These are phyloP conservation scores for Hyla sarda DNA, from an alignment of 2,113 vertebrate genomes.

Conservation along the genomic window DNA sequence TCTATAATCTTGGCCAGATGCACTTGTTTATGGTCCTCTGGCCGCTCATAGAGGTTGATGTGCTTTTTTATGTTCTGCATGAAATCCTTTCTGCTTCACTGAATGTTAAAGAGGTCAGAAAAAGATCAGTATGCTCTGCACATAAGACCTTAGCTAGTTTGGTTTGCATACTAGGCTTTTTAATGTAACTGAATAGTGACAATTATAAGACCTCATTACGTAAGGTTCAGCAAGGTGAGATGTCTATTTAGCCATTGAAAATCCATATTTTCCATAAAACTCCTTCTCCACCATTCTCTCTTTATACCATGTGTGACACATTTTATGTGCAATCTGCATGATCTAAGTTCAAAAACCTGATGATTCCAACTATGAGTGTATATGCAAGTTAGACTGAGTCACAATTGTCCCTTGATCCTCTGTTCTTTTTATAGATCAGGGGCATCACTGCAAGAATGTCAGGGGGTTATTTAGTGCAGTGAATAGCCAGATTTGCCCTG, in stretches of 20 bases:
- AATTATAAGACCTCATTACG: background rate
- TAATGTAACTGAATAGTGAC: background rate
- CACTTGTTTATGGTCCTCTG: background rate
- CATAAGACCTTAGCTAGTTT: background rate
- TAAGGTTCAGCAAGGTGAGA: background rate
- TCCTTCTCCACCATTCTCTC: background rate
- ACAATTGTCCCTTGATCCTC: constrained; percentile 7
- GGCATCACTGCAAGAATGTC: background rate
- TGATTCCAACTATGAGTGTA: background rate
- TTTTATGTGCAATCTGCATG: background rate
- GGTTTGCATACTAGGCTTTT: background rate
- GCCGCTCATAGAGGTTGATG: background rate
- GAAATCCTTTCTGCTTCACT: background rate
- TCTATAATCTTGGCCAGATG: background rate
- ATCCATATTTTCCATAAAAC: background rate
- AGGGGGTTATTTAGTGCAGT: background rate
- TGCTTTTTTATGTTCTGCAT: background rate
- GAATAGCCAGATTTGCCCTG: background rate
- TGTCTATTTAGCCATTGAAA: background rate
- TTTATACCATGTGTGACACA: background rate
- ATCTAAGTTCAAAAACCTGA: background rate
- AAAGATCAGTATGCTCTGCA: background rate
- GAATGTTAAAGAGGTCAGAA: background rate
- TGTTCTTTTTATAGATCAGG: background rate
- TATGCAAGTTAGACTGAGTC: background rate